Evolutionary conservation across 1,140 invertebrate genomes (phyloP).

Genomic region (Colletes gigas): DNA sequence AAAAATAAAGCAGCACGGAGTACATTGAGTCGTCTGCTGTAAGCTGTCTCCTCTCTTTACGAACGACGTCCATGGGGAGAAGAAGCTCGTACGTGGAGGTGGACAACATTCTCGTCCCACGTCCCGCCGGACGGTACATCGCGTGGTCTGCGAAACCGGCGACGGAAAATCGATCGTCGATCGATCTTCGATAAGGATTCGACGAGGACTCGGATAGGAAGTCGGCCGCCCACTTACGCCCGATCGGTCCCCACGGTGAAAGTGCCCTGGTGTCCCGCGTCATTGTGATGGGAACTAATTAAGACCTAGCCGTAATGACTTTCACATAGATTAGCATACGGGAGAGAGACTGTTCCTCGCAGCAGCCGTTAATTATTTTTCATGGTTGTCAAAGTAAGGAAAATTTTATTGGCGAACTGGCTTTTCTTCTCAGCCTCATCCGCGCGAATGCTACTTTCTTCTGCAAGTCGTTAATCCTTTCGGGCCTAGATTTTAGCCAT

Average conservation of each 20-base stretch:
- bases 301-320: slow-evolving; percentile 40
- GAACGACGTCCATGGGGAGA: slow-evolving; percentile 7
- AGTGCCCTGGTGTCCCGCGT: slow-evolving; percentile 29
- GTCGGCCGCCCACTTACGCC: background rate
- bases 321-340: slow-evolving; percentile 35
- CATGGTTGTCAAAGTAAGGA: background rate
- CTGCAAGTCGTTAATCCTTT: no score
- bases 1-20: slow-evolving; percentile 40
- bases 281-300: slow-evolving; percentile 45
- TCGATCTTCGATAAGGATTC: slow-evolving; percentile 32
- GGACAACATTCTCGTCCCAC: slow-evolving; percentile 52
- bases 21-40: slow-evolving; percentile 39
- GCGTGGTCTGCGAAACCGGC: slow-evolving; percentile 25
- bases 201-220: background rate
- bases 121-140: slow-evolving; percentile 34
- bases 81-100: slow-evolving; percentile 47
- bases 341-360: slow-evolving; percentile 13
- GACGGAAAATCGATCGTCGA: slow-evolving; percentile 48
- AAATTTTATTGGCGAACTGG: no score
- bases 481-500: no score
- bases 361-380: slow-evolving; percentile 41
- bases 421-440: no score
- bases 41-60: slow-evolving; percentile 33
- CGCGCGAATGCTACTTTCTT: no score
- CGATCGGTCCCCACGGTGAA: slow-evolving; percentile 31